phyloP scores from a whole-genome alignment of 2,113 vertebrate species.

The Polypterus bichir region DNA sequence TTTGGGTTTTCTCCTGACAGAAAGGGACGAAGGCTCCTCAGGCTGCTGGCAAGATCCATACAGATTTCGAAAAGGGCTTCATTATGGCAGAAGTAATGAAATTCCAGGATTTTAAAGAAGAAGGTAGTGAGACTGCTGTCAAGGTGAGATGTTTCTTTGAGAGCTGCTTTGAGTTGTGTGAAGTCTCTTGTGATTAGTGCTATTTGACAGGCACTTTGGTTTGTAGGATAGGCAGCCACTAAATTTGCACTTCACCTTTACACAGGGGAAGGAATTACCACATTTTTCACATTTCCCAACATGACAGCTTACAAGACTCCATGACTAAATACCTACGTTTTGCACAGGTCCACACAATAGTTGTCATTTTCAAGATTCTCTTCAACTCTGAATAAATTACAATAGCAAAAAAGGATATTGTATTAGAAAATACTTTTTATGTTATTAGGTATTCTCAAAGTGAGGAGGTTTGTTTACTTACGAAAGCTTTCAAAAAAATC shows the following conservation, averaged over 20 bases:
- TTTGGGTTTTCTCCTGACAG: conserved; percentile 60
- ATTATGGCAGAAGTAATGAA: conserved; percentile 97
- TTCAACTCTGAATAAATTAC: background rate
- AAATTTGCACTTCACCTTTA: conserved; percentile 47
- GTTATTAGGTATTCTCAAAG: too few relatives aligned
- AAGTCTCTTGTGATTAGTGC: conserved; percentile 46
- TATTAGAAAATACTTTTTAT: too few relatives aligned
- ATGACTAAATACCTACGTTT: conserved; percentile 18
- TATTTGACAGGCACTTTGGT: conserved; percentile 43
- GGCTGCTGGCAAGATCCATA: conserved; percentile 85
- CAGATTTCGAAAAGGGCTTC: conserved; percentile 87
- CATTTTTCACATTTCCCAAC: conserved; percentile 31
- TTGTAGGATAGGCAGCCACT: conserved; percentile 24
- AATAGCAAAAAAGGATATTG: background rate
- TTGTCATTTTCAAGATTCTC: conserved; percentile 39
- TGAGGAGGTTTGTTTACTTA: too few relatives aligned
- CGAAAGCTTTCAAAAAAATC: too few relatives aligned
- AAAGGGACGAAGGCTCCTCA: conserved; percentile 87
- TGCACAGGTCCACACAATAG: conserved; percentile 22
- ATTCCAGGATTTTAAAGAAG: conserved; percentile 92
- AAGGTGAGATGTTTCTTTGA: conserved; percentile 62
- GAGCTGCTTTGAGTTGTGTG: conserved; percentile 40
- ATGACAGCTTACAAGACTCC: conserved; percentile 37
- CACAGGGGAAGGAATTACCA: conserved; percentile 53
- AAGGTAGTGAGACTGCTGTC: conserved; percentile 75